Evolutionary conservation across 2,797 vertebrate species (phyloP).

Genomic region (Anabacerthia variegaticeps): DNA sequence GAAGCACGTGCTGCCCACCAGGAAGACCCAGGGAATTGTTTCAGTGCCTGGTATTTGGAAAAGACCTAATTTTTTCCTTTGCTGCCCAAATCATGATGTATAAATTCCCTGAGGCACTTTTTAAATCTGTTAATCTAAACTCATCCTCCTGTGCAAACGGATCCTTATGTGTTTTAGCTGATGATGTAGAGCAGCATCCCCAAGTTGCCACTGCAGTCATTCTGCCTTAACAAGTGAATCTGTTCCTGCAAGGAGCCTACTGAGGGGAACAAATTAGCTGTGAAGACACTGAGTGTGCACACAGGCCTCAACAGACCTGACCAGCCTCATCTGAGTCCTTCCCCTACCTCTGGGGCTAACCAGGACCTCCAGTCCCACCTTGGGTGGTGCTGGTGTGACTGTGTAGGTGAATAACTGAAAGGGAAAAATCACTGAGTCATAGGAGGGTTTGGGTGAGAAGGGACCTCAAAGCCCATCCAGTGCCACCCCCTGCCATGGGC

Average conservation of each 20-base stretch:
- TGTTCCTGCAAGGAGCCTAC: not conserved
- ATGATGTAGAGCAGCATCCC: not conserved
- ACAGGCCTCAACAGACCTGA: not conserved
- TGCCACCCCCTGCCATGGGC: rapidly evolving
- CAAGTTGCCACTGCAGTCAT: slow-evolving; percentile 16
- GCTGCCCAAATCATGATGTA: not conserved
- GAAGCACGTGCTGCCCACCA: not conserved
- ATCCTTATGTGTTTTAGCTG: slow-evolving; percentile 52
- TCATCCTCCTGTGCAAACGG: not conserved
- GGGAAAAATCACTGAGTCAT: not conserved
- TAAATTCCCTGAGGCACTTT: not conserved
- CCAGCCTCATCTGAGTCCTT: rapidly evolving
- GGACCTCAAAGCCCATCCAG: rapidly evolving
- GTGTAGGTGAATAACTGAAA: not conserved
- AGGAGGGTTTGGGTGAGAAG: not conserved
- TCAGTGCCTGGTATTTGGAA: not conserved
- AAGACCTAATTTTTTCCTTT: not conserved
- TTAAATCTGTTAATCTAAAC: not conserved
- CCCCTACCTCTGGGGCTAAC: not conserved
- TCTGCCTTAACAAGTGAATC: slow-evolving; percentile 4
- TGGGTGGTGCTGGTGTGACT: not conserved
- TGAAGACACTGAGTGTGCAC: not conserved
- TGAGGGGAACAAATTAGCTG: not conserved
- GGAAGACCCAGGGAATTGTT: rapidly evolving
- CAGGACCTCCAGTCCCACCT: not conserved